Base-by-base conservation (phyloP, 2,888 invertebrate species). In the Rotaria socialis region DNA sequence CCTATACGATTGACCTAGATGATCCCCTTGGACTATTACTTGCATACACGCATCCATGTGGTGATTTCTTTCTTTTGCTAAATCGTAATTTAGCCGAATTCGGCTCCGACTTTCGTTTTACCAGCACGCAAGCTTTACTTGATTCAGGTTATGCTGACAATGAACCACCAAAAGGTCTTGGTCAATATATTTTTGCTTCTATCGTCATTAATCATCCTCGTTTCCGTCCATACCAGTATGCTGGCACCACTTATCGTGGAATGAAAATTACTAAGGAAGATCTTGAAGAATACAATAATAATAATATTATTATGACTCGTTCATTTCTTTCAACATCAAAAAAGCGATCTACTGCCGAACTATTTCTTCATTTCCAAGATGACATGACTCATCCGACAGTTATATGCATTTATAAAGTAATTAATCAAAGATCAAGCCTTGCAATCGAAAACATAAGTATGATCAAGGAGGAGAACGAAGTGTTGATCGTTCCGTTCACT, bases 291-390 rank as follows among this genome's bases (percentile, higher is more conserved):
- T 80, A 80, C 8, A 43, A 24, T 10, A 14, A 0, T 10, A 11
- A n/a, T 0, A 43, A 80, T 24, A 43, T 80, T 47, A n/a, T 80
- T 0, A 80, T 80, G 11, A 80, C 80, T 80, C 80, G 80, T 10
- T 80, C 80, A 10, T 80, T 80, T 47, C 80, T 80, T 5, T 80
- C 80, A 11, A 80, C 80, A 43, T 80, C 80, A 19, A 47, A 47
- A 14, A n/a, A 80, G 8, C 80, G 80, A 24, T 4, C 6, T 24
- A n/a, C 47, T 80, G 80, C 80, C 0, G 80, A 80, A 47, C 22
- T 80, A 24, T 80, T 16, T 43, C 8, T 80, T 24, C 11, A 11
- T 4, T 43, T 4, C 11, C 1, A 19, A 1, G 35, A 16, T 35
- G 5, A 27, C 14, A 16, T 0, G 1, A 43, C 0, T 43, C 43